These are phyloP conservation scores for Gibbula magus DNA, from an alignment of 2,888 invertebrate genomes.

Conservation along the genomic window DNA sequence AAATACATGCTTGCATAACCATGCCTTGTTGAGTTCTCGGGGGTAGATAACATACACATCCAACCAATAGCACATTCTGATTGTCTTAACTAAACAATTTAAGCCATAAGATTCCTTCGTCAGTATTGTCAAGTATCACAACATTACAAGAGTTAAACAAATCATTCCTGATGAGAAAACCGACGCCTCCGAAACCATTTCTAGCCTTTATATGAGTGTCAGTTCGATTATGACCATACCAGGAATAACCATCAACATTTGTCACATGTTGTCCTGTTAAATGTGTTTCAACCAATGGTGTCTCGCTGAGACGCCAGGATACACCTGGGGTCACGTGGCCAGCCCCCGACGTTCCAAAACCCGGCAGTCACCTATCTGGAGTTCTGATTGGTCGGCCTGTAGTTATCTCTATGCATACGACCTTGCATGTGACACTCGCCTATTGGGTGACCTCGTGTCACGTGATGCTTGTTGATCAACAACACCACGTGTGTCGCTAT, in stretches of 20 bases:
- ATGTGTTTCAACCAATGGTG: constrained; percentile 20
- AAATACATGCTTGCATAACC: background rate
- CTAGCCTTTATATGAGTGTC: constrained; percentile 11
- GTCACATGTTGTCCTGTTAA: background rate
- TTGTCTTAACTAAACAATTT: background rate
- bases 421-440: too few relatives aligned
- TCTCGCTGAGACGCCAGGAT: background rate
- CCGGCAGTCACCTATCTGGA: background rate
- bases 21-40: constrained; percentile 7
- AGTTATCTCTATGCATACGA: too few relatives aligned
- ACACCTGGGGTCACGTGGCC: background rate
- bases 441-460: too few relatives aligned
- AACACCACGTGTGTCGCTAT: too few relatives aligned
- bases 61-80: background rate
- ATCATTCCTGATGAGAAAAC: constrained; percentile 21
- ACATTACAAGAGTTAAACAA: constrained; percentile 7
- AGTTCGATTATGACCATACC: constrained; percentile 23
- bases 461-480: too few relatives aligned
- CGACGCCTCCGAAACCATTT: constrained; percentile 24
- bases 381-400: too few relatives aligned
- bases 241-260: constrained; percentile 8
- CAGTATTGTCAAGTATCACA: background rate
- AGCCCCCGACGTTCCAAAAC: background rate
- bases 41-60: constrained; percentile 26
- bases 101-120: constrained; percentile 26